Base-by-base conservation (phyloP, 92 coral and sea anemone genomes). In the Phenganax subtilis region DNA sequence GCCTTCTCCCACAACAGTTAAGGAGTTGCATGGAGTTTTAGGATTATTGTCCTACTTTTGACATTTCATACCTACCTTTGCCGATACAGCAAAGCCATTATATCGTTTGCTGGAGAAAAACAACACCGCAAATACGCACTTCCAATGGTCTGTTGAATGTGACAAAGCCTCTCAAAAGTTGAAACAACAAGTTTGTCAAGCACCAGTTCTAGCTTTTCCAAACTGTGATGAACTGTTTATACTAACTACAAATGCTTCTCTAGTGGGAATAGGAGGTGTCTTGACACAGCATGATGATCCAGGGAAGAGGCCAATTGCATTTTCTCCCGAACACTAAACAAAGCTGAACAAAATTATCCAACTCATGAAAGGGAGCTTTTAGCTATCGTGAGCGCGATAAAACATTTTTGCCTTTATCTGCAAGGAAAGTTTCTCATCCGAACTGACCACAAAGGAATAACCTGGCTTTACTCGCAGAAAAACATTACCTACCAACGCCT, bases 391-490 rank as follows among this genome's bases (percentile, higher is more conserved):
- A 59, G 65, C 7, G 65, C 65, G 27, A 25, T 59, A 59, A 59
- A 59, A 25, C 65, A 59, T 59, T 59, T 59, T 0, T 7, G 65
- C 16, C 65, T 59, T 59, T 59, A 59, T 25, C 27, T 59, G 27
- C 65, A 59, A 59, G 16, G 65, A 3, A 14, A 14, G 27, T 59
- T 59, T 6, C 16, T 59, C 27, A 7, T 59, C 27, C 2, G 65
- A 59, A 59, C 65, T 59, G 65, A 59, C 65, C 65, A 59, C 65
- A 59, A 59, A 59, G 65, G 65, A 59, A 1, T 59, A 25, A 59
- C 65, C 65, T 59, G 65, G 65, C 65, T 59, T 59, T 59, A 59
- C 27, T 59, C 65, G 65, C 65, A 59, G 65, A 59, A 59, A 59
- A 59, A 25, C 27, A 14, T 59, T 59, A 14, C 65, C n/a, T 1